Evolutionary conservation across 2,113 vertebrate species (phyloP), one percentile per base, ranked within the genome.

Genomic region (Xenotilapia flavipinnis): DNA sequence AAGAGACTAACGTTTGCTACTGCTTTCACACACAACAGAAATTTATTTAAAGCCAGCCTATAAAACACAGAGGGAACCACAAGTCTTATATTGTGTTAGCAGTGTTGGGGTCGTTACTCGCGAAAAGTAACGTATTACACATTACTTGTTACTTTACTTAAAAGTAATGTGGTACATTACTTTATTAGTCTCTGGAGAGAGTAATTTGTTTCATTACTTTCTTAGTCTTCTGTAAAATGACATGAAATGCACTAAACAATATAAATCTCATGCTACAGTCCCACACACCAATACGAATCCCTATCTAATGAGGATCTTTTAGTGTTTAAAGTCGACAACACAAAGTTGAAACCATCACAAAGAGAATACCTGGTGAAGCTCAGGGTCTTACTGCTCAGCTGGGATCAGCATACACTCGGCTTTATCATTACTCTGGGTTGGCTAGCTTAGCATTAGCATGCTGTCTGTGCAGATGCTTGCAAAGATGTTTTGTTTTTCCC

Each of bases 21-120:
- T 42, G 19, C 47, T 51, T 68, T 81, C 23, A 7, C 62, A 33
- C 85, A 80, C 56, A 80, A 86, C 53, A 86, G 85, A 73, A 88
- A 90, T 90, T 49, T 85, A 85, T 90, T 80, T 79, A 89, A 75
- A 83, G 62, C 56, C 82, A 77, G 79, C 45, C 42, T 19, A 87
- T 91, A 83, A 84, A 94, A 88, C 81, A 56, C 19, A 62, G 89
- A 81, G 28, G 13, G 5, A 53, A 79, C 47, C 42, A 45, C 45
- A 77, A 70, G 70, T 54, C 81, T 87, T 86, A 80, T 85, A 79
- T 65, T 83, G 10, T 3, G 7, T 68, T 68, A 68, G 36, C 36
- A 40, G n/a, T 14, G 62, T 40, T 40, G n/a, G 62, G n/a, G 36
- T 49, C 1, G 4, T 49, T 49, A 26, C 26, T 47, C 0, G 6